These are phyloP conservation scores for Turnix velox DNA, from an alignment of 2,113 vertebrate genomes.

Conservation along the genomic window DNA sequence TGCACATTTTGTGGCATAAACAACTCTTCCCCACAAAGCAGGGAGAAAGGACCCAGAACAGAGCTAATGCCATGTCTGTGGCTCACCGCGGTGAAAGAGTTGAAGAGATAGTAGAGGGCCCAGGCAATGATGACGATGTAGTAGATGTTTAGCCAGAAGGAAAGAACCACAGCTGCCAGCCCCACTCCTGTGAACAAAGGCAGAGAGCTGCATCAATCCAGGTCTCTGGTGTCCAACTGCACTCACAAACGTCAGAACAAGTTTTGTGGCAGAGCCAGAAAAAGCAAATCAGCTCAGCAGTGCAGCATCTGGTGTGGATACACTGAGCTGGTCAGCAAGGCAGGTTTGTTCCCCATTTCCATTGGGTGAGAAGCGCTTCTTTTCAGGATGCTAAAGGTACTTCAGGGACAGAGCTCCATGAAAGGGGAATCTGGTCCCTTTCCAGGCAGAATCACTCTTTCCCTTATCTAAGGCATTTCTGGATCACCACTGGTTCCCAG, in stretches of 20 bases:
- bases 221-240: neutral
- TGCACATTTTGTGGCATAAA: neutral
- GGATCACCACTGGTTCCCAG: neutral
- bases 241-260: accelerated
- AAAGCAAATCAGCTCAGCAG: neutral
- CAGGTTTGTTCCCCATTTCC: neutral
- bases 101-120: conserved; percentile 91
- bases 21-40: neutral
- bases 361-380: neutral
- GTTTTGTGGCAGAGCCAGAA: neutral
- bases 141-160: conserved; percentile 92
- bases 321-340: neutral
- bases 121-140: conserved; percentile 91
- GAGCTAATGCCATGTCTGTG: neutral
- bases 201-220: neutral
- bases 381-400: neutral
- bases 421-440: neutral
- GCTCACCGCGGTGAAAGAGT: conserved; percentile 81
- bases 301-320: accelerated
- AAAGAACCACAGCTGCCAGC: conserved; percentile 83
- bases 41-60: neutral
- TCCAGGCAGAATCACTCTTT: neutral
- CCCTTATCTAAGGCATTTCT: neutral
- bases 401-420: neutral
- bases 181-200: conserved; percentile 77